phyloP scores from a whole-genome alignment of 2,888 invertebrate species.

The Noctuana brunneofusca region DNA sequence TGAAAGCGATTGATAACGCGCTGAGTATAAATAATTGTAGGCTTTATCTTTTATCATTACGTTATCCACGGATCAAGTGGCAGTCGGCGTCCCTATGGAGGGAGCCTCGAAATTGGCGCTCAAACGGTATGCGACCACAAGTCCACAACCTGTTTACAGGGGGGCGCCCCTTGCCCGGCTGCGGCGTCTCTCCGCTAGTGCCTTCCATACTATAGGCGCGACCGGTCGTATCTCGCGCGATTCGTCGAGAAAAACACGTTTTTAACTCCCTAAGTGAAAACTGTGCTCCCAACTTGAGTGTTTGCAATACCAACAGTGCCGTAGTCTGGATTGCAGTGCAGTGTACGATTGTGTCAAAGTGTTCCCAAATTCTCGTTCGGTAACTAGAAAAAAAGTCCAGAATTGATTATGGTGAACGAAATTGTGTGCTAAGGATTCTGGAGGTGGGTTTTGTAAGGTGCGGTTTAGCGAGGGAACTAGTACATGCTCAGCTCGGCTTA shows the following conservation, averaged over 20 bases:
- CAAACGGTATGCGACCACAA: conserved; percentile 64
- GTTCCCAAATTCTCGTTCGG: conserved; percentile 42
- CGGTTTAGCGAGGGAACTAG: conserved; percentile 27
- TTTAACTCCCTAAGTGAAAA: conserved; percentile 44
- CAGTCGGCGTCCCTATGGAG: conserved; percentile 58
- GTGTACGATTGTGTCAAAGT: conserved; percentile 49
- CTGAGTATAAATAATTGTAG: conserved; percentile 34
- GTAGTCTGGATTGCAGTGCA: conserved; percentile 76
- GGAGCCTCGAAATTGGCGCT: conserved; percentile 75
- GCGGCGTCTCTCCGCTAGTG: conserved; percentile 48
- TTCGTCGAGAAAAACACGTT: conserved; percentile 50
- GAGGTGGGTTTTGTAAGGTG: conserved; percentile 60
- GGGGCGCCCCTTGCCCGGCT: conserved; percentile 44
- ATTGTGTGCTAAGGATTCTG: conserved; percentile 69
- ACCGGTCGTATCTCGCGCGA: conserved; percentile 56
- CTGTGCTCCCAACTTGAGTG: conserved; percentile 36
- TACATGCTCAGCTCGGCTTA: conserved; percentile 25
- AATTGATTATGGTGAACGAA: conserved; percentile 63
- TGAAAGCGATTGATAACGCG: conserved; percentile 22
- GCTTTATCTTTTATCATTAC: conserved; percentile 61
- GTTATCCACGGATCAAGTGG: conserved; percentile 65
- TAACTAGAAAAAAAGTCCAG: conserved; percentile 52
- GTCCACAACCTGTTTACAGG: conserved; percentile 74
- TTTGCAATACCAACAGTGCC: conserved; percentile 30
- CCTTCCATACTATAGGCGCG: conserved; percentile 58